Percentiles rank a stretch among this genome's conserved stretches.
Conservation (phyloP, 2,797 vertebrate genomes). For the Toxotes lorentzi region DNA sequence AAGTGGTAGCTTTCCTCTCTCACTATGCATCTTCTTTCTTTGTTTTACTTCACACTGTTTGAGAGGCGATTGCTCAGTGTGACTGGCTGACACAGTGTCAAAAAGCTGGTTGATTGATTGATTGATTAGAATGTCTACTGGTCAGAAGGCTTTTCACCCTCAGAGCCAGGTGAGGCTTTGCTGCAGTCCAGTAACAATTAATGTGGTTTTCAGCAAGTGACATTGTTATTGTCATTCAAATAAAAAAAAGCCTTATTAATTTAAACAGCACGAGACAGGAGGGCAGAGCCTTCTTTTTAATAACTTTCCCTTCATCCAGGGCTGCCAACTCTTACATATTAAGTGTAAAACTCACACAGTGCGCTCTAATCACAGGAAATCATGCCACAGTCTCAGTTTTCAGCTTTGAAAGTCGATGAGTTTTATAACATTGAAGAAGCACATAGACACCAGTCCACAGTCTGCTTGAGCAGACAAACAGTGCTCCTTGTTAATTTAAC, state of each 20-base stretch:
- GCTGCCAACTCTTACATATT: background rate
- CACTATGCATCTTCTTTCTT: background rate
- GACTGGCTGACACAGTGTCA: background rate
- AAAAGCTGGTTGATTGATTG: slow-evolving; percentile 7
- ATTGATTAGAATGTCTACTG: background rate
- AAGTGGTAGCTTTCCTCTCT: background rate
- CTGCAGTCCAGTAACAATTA: background rate
- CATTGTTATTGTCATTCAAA: slow-evolving; percentile 2
- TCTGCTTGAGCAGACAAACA: background rate
- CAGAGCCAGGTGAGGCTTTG: background rate
- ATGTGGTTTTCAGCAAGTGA: slow-evolving; percentile 1
- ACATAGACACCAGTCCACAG: background rate
- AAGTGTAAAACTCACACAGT: background rate
- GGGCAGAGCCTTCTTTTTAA: background rate
- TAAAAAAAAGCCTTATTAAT: background rate
- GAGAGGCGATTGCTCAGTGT: background rate
- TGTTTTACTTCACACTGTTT: background rate
- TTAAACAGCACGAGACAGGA: background rate
- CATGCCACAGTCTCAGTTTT: background rate
- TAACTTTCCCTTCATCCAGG: background rate
- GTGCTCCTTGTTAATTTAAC: background rate
- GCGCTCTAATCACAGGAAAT: background rate
- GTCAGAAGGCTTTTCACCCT: slow-evolving; percentile 5
- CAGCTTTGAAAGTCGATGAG: background rate
- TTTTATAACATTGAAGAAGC: background rate